phyloP scores from a whole-genome alignment of 2,113 vertebrate species.

The Willisornis vidua region DNA sequence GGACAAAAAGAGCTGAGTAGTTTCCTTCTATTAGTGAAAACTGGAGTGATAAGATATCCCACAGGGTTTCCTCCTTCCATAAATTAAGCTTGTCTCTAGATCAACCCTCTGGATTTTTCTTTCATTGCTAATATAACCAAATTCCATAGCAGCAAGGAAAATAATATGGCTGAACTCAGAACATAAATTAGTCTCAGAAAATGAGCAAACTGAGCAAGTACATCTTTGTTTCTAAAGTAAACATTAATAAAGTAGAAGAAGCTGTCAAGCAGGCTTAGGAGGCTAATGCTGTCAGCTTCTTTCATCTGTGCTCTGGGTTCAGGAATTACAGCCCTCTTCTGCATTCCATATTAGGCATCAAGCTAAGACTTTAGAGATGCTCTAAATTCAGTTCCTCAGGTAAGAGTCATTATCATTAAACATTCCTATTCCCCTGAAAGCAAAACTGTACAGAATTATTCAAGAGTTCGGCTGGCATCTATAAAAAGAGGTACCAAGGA shows the following conservation, averaged over 20 bases:
- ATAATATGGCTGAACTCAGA: neutral
- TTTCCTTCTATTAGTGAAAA: neutral
- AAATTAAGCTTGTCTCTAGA: neutral
- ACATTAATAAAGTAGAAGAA: neutral
- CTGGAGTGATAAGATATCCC: neutral
- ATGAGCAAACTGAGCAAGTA: neutral
- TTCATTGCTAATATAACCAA: neutral
- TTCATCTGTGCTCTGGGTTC: neutral
- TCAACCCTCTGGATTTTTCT: neutral
- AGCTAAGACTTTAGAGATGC: neutral
- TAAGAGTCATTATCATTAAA: constrained; percentile 10
- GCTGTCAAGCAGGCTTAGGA: neutral
- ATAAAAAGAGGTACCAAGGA: neutral
- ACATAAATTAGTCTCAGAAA: constrained; percentile 30
- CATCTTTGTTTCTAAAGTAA: neutral
- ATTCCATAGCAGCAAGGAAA: neutral
- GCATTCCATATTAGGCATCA: neutral
- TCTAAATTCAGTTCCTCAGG: constrained; percentile 13
- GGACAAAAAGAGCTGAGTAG: neutral
- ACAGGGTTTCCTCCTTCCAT: neutral
- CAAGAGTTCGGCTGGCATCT: neutral
- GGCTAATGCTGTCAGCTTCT: neutral
- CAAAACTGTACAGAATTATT: constrained; percentile 17
- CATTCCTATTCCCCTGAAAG: neutral
- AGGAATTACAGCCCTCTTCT: neutral